Base-by-base conservation (phyloP, 2,797 vertebrate genomes). In the Xenopus petersii region DNA sequence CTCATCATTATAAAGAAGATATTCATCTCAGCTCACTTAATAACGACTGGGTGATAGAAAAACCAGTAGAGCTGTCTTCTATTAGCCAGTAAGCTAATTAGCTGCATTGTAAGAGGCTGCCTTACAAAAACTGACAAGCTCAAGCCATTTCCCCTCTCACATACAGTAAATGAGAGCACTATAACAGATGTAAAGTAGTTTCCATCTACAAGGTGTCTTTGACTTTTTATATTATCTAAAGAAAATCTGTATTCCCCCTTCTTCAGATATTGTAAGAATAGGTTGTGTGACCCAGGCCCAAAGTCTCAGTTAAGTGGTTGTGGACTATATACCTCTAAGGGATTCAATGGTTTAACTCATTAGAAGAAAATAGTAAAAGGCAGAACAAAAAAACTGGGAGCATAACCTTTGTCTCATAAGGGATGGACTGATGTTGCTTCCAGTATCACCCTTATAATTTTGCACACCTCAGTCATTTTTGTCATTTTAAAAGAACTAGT, bases 71-170 rank as follows among this genome's bases (percentile, higher is more conserved):
- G 75, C 75, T 81, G 83, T 86, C 84, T 87, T 79, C 83, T 87
- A 87, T 87, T 86, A 86, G 84, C 84, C 81, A 81, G 85, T 84
- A 85, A 88, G 84, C 87, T 89, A 89, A 88, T 91, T 89, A 88
- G 87, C 83, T 85, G 77, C 76, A 75, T 82, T 84, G 81, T 85
- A 85, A 84, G 79, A 86, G 83, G 80, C 83, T 82, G 82, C 83
- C 81, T 88, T 86, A 85, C 79, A 81, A 83, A 83, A 87, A 81
- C 79, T 76, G 79, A 82, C 79, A 86, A 80, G 79, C 83, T 87
- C 85, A 83, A 87, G 82, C 80, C 83, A 84, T 81, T 81, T 86
- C 85, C 83, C 2, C 68, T 81, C 89, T 42, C 36, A 42, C 84
- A 86, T 83, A 84, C 76, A 86, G 82, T 85, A 83, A 79, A 79